Base-by-base conservation (phyloP, 2,797 vertebrate genomes). In the Rhynchonycteris naso region DNA sequence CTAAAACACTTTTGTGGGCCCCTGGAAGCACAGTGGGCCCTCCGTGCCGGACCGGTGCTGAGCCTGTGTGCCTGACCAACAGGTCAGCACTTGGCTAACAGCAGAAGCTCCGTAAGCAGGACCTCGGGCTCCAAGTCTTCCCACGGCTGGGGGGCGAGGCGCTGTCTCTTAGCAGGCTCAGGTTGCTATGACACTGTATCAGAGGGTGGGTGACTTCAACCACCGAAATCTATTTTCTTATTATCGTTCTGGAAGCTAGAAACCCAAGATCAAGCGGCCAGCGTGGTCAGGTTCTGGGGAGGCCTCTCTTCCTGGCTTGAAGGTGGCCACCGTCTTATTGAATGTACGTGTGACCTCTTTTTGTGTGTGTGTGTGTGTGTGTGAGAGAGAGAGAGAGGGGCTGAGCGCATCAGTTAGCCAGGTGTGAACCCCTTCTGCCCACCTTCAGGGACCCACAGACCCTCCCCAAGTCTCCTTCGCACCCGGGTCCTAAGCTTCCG, bases 261-360 rank as follows among this genome's bases (percentile, higher is more conserved):
- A 47, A 26, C 52, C 56, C 7, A 22, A 59, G 59, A 59, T 28
- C 56, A 30, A 59, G 43, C 19, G 22, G 7, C 9, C 9, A 22
- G 10, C 15, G 1, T 2, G 13, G 21, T 66, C 28, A 19, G 4
- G 30, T 30, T 84, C 75, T 15, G n/a, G 33, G 1, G 14, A 74
- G 38, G 22, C 18, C 54, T 18, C 30, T 21, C 80, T 43, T 68
- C 18, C 33, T 30, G 15, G 43, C 43, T 43, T 43, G 43, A 43
- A 10, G 22, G 14, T 4, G 21, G 38, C 52, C 0, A 0, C 52
- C 3, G 4, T 18, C 54, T 24, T 24, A 38, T 58, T 52, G 24
- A 26, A 52, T 43, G 71, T 18, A n/a, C 50, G 26, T 8, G 0
- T 1, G 21, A 59, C 43, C 21, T 84, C 63, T 6, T 50, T 19